Evolutionary conservation across 2,797 vertebrate species (phyloP).

Genomic region (Hippocampus kuda): DNA sequence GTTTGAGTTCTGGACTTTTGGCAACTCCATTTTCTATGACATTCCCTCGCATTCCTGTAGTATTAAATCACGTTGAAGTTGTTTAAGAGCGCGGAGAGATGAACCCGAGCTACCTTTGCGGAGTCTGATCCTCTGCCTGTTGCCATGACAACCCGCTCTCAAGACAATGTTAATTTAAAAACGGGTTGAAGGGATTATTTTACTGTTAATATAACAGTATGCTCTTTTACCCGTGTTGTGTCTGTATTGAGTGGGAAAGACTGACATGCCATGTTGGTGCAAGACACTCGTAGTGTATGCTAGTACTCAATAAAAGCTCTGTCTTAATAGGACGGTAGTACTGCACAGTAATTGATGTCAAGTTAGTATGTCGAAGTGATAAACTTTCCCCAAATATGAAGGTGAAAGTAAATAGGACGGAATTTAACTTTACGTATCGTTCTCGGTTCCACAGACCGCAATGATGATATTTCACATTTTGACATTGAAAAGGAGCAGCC

Average conservation of each 20-base stretch:
- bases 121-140: constrained; percentile 42
- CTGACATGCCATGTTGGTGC: not conserved
- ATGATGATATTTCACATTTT: too few species aligned
- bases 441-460: too few species aligned
- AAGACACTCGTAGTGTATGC: too few species aligned
- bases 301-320: too few species aligned
- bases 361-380: too few species aligned
- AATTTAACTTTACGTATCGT: too few species aligned
- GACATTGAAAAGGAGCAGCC: too few species aligned
- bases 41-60: constrained; percentile 19
- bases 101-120: constrained; percentile 25
- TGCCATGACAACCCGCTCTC: constrained; percentile 47
- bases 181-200: constrained; percentile 37
- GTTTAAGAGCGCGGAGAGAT: constrained; percentile 22
- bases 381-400: too few species aligned
- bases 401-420: too few species aligned
- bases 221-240: constrained; percentile 12
- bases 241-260: constrained; percentile 9
- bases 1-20: not conserved
- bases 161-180: constrained; percentile 51
- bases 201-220: constrained; percentile 15
- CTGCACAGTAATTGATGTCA: too few species aligned
- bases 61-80: constrained; percentile 25
- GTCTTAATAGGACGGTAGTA: too few species aligned
- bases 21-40: not conserved